phyloP scores from a whole-genome alignment of 2,797 vertebrate species.

The Anguilla megastoma region DNA sequence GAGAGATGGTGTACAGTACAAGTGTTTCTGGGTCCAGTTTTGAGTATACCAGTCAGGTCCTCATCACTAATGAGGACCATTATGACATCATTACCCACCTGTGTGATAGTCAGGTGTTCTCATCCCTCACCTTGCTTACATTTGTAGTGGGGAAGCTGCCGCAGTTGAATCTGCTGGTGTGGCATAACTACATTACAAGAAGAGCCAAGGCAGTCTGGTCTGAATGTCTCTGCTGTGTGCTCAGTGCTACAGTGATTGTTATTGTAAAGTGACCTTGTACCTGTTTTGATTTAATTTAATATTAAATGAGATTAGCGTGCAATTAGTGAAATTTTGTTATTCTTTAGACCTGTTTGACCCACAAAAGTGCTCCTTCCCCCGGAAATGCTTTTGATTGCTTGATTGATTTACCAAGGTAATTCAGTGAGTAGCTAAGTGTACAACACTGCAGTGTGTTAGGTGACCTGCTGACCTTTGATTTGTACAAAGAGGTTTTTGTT shows the following conservation, averaged over 20 bases:
- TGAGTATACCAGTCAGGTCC: not conserved
- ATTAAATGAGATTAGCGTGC: not conserved
- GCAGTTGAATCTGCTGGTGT: not conserved
- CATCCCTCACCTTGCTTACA: not conserved
- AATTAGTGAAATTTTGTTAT: not conserved
- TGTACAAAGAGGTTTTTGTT: not conserved
- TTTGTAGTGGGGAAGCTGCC: not conserved
- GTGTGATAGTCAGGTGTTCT: constrained; percentile 7
- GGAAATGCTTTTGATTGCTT: not conserved
- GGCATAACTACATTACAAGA: not conserved
- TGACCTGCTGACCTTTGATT: not conserved
- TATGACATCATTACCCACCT: not conserved
- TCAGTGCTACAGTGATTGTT: not conserved
- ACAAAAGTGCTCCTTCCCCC: not conserved
- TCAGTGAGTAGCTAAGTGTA: not conserved
- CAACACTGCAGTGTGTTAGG: not conserved
- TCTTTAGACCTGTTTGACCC: not conserved
- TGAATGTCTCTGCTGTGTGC: not conserved
- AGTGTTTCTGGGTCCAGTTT: not conserved
- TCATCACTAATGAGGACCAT: not conserved
- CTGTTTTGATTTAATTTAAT: not conserved
- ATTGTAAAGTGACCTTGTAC: not conserved
- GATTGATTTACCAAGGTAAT: constrained; percentile 11
- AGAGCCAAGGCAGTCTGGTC: not conserved
- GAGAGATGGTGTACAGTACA: not conserved